Conservation (phyloP, 2,113 vertebrate species). For the Eira barbara region DNA sequence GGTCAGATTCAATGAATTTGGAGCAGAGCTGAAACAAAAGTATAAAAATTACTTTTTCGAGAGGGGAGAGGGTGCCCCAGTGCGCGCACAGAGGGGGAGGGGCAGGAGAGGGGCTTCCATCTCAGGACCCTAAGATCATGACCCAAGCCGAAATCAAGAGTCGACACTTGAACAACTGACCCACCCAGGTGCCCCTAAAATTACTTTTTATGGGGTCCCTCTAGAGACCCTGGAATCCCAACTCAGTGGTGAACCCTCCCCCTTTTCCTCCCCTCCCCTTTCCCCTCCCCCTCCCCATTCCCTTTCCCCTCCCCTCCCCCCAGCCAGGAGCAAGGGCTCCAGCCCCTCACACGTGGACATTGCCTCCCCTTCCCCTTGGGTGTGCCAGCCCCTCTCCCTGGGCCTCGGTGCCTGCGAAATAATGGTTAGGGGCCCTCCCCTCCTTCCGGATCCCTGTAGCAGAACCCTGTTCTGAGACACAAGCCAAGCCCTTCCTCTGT, state of each 20-base stretch:
- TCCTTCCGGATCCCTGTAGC: background rate
- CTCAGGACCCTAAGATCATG: background rate
- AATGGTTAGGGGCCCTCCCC: background rate
- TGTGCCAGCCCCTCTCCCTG: background rate
- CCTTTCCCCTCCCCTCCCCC: background rate
- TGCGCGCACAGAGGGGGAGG: too few species aligned
- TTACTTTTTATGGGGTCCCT: background rate
- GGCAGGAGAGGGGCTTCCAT: background rate
- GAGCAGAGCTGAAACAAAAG: background rate
- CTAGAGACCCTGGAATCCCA: background rate
- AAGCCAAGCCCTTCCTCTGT: fast-evolving
- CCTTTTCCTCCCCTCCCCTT: too few species aligned
- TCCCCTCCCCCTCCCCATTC: background rate
- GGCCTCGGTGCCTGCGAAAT: background rate
- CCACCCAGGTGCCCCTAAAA: background rate
- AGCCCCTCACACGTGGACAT: background rate
- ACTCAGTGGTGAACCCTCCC: background rate
- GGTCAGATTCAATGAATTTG: fast-evolving
- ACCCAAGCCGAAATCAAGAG: background rate
- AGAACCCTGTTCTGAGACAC: background rate
- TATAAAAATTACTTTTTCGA: background rate
- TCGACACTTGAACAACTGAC: background rate
- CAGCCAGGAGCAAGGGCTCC: background rate
- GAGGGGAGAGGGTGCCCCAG: background rate
- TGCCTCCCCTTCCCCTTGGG: background rate